Base-by-base conservation (phyloP, 35 echinoderm and acorn worm species). In the Ophioderma brevispina region DNA sequence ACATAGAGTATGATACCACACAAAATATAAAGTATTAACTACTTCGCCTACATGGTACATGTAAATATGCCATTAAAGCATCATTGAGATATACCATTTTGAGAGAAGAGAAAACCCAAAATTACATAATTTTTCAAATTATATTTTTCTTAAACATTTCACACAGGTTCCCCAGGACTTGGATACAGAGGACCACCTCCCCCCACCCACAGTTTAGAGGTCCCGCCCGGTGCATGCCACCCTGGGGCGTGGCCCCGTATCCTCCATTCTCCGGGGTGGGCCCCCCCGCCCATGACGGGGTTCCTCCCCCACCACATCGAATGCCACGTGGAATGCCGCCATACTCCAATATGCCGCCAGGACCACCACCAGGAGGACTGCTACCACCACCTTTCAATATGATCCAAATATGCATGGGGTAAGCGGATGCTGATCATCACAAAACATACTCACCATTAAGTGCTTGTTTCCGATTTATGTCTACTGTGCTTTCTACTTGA, bases 331-430 rank as follows among this genome's bases (percentile, higher is more conserved):
- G 84, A 2, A 80, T 80, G 37, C 92, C 92, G 14, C 92, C 92
- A 17, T 90, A 89, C 80, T 85, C 92, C 30, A 37, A 38, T 15
- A 92, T 94, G 89, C 85, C 85, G 18, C 89, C 78, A 84, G 92
- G 87, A 21, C 94, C 94, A 28, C 95, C 95, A 13, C 92, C 92
- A 0, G 38, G 77, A 25, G 46, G 80, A 13, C 36, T 87, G 32
- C 85, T 75, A 40, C 86, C 86, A 31, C 80, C 82, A 64, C 86
- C 86, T 38, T 86, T 78, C 19, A 81, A 81, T 33, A 93, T 93
- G 92, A 79, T 70, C 86, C 88, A 21, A 85, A 59, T 85, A 85
- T 35, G 17, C n/a, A 3, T 31, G 42, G 25, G 35, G 33, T 36
- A 52, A 28, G 31, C 35, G n/a, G n/a, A n/a, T n/a, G n/a, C 40